A percentile compares a stretch with the other conserved stretches of the same genome.
Evolutionary conservation across 2,113 vertebrate genomes (phyloP).

Genomic region (Triplophysa dalaica): DNA sequence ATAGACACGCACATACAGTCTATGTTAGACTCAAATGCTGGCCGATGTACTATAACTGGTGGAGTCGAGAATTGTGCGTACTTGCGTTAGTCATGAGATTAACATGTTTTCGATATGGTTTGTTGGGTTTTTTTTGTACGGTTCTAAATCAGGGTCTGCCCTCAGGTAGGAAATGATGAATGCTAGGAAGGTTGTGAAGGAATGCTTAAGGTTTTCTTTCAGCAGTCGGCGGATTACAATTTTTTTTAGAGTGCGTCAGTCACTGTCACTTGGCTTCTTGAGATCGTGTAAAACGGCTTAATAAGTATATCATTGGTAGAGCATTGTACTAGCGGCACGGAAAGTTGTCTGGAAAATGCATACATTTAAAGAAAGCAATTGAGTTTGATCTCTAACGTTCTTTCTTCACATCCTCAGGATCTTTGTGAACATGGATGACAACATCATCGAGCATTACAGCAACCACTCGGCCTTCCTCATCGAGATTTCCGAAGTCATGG

Average conservation of each 20-base stretch:
- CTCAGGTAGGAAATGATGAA: not conserved
- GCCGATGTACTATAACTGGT: not conserved
- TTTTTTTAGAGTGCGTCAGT: not conserved
- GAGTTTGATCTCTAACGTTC: no score
- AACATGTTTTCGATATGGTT: not conserved
- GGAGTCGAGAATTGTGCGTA: not conserved
- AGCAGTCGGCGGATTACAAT: not conserved
- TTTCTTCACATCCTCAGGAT: slow-evolving; percentile 74
- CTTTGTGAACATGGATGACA: slow-evolving; percentile 97
- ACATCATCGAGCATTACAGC: slow-evolving; percentile 97
- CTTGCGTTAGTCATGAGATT: slow-evolving; percentile 18
- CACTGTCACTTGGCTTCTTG: not conserved
- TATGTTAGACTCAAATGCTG: not conserved
- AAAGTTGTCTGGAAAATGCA: no score
- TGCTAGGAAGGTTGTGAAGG: not conserved
- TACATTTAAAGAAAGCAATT: no score
- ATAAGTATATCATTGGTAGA: no score
- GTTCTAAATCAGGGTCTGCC: slow-evolving; percentile 26
- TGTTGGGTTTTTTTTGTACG: not conserved
- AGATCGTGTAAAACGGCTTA: no score
- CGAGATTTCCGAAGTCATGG: slow-evolving; percentile 80
- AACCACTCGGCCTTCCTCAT: slow-evolving; percentile 95
- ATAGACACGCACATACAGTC: slow-evolving; percentile 1
- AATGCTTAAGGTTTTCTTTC: not conserved
- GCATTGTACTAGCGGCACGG: no score